A percentile compares a stretch with the other conserved stretches of the same genome.
Conservation (phyloP, 2,888 invertebrate genomes). For the Nemapogon koenigi region DNA sequence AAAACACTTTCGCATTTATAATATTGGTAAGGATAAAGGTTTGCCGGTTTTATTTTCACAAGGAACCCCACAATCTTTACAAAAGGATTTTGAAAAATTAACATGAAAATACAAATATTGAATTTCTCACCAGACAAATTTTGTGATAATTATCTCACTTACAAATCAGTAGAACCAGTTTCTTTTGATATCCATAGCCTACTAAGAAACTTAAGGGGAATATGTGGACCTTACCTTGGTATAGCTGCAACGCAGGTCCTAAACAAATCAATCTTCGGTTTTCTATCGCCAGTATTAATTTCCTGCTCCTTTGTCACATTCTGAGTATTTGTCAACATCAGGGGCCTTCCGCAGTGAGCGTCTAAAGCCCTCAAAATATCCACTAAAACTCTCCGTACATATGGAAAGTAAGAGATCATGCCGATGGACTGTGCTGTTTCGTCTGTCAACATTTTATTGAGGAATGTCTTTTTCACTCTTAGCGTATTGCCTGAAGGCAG, state of each 20-base stretch:
- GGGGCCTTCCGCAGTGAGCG: constrained; percentile 93
- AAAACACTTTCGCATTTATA: no score
- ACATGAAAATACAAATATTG: no score
- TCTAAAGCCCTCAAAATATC: constrained; percentile 94
- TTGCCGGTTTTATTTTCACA: no score
- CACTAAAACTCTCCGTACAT: constrained; percentile 93
- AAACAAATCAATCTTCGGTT: constrained; percentile 97
- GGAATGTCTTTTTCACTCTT: constrained; percentile 92
- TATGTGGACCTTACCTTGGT: constrained; percentile 58
- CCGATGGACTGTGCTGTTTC: constrained; percentile 97
- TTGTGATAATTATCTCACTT: no score
- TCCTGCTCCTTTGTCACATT: constrained; percentile 95
- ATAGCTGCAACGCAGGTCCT: constrained; percentile 98
- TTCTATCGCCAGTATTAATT: constrained; percentile 93
- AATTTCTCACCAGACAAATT: no score
- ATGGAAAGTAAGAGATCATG: constrained; percentile 95
- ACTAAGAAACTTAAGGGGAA: no score
- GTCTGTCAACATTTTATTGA: constrained; percentile 96
- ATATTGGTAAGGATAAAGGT: no score
- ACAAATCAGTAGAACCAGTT: no score
- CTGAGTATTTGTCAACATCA: constrained; percentile 96
- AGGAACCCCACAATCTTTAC: no score
- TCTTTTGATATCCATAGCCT: no score
- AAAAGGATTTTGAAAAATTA: no score
- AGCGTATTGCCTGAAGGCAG: constrained; percentile 95